Base-by-base conservation (phyloP, 2,888 invertebrate species). In the Oscheius sp. region DNA sequence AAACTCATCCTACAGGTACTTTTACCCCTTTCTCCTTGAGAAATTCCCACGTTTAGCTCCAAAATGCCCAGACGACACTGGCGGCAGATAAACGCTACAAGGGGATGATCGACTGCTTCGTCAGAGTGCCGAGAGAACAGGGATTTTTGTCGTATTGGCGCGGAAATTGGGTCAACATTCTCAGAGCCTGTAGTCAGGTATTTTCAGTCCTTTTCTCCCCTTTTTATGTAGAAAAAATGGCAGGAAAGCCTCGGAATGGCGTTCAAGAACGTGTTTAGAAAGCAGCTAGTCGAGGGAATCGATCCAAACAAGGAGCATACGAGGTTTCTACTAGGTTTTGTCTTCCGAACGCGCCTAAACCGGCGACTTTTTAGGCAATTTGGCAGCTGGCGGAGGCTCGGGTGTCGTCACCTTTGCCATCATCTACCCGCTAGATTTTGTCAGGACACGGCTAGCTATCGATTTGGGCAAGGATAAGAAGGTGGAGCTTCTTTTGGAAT, bases 391-490 rank as follows among this genome's bases (percentile, higher is more conserved):
- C 87, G 96, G 96, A 90, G 94, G 94, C 83, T 95, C 96, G 86
- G 96, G 96, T 85, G 95, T 95, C 79, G 94, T 95, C 53, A 96
- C 96, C 29, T 93, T 96, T 60, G 93, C 95, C 91, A 95, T 96
- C 91, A 96, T 96, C 85, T 96, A 96, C 92, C 96, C 96, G 29
- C 93, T 96, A 84, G 96, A 96, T 91, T 96, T 95, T 91, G 95
- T 95, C 85, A 93, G 96, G 92, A 96, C 96, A 82, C 94, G 96
- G 92, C 90, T 93, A 83, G 93, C 93, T 89, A 92, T 95, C 88
- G 96, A 96, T 91, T 94, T 95, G 86, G 96, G 96, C 89, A 95
- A 95, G 90, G 93, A 83, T 13, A 80, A 79, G 76, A 66, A 76
- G 47, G 82, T 80, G 42, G 21, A 29, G 63, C 29, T 66, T 51